Evolutionary conservation across 2,888 invertebrate species (phyloP).

Genomic region (Metallyticus violacea): DNA sequence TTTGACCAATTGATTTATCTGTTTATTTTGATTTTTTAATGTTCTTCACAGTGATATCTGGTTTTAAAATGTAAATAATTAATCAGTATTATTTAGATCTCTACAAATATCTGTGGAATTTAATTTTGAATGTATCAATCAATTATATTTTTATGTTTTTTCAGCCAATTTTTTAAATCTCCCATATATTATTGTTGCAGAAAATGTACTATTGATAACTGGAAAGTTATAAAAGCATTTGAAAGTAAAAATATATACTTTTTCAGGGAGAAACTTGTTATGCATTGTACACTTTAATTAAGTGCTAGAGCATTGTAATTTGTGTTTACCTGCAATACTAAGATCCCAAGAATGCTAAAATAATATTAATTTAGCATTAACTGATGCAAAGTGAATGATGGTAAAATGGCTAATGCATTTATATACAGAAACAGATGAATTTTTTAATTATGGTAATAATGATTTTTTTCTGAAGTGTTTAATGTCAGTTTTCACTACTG

Average conservation of each 20-base stretch:
- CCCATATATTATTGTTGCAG: background rate
- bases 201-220: background rate
- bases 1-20: background rate
- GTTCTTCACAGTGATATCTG: background rate
- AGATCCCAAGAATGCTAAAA: too few species aligned
- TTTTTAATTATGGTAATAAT: too few species aligned
- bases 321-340: too few species aligned
- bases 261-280: background rate
- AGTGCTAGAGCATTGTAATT: too few species aligned
- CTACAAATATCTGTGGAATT: background rate
- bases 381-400: too few species aligned
- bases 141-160: background rate
- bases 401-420: too few species aligned
- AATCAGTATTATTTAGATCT: too few species aligned
- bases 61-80: background rate
- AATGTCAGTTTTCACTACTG: too few species aligned
- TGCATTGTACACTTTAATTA: too few species aligned
- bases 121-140: background rate
- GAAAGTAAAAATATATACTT: background rate
- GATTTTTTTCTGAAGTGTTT: too few species aligned
- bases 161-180: background rate
- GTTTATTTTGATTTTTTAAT: background rate
- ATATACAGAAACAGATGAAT: too few species aligned
- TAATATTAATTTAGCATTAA: too few species aligned
- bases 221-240: background rate